Base-by-base conservation (phyloP, 2,797 vertebrate genomes). In the Melanotaenia boesemani region DNA sequence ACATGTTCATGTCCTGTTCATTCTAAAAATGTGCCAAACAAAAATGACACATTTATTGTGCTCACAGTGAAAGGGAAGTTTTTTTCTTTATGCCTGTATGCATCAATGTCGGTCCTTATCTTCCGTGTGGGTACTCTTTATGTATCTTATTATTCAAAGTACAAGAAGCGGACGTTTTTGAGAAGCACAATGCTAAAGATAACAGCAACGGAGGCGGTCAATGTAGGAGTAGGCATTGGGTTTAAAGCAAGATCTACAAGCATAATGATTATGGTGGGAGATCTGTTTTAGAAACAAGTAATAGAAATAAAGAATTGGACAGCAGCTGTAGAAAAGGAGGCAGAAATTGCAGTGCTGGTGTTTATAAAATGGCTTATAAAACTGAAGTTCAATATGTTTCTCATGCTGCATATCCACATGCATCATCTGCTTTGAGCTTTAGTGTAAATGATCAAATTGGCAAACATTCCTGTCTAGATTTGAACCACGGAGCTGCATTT, bases 61-160 rank as follows among this genome's bases (percentile, higher is more conserved):
- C 26, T 56, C 12, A 13, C 1, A 55, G 26, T 13, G n/a, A 58
- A 46, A 30, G n/a, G 16, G 26, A 12, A 13, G 6, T 28, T 55
- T 36, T 22, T 30, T 37, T 41, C 59, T 55, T 55, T 26, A 1
- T 52, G 54, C 52, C 34, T 16, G 28, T 10, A 24, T 10, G 28
- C n/a, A 13, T 39, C 18, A 10, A 13, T 59, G 32, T 48, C 34
- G 22, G 34, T 22, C 13, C 64, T 32, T 13, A 22, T n/a, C 9
- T 24, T 15, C 20, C 39, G 6, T 57, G 57, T 18, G 7, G 48
- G 39, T 67, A 26, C 63, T 58, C 37, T 41, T 70, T 62, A 37
- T 60, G 24, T 52, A 50, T 64, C n/a, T 55, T 36, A 7, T 64
- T 79, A 64, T 66, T 54, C 13, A 48, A 72, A 58, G 28, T 52